phyloP scores from a whole-genome alignment of 35 echinoderm and acorn worm genomes.

The Apostichopus parvimensis region DNA sequence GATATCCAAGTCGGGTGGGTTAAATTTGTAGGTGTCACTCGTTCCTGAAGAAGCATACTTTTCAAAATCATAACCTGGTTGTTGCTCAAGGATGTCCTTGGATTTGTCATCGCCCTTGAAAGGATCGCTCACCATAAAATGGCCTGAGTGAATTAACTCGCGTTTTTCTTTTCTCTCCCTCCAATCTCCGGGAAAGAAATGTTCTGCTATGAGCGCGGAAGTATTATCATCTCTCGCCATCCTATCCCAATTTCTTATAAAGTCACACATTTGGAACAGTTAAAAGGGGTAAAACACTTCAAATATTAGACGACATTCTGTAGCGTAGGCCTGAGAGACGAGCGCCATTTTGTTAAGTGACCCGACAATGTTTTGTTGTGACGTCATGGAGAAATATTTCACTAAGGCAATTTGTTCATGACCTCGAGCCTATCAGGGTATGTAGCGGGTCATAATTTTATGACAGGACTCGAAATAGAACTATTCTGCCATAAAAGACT shows the following conservation, averaged over 20 bases:
- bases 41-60: constrained; percentile 61
- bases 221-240: constrained; percentile 62
- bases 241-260: constrained; percentile 3
- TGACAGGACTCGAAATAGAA: too few relatives aligned
- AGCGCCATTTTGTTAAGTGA: constrained; percentile 25
- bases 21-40: constrained; percentile 71
- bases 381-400: constrained; percentile 8
- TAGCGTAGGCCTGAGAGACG: neutral
- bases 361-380: constrained; percentile 20
- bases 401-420: too few relatives aligned
- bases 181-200: constrained; percentile 4
- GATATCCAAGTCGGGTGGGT: constrained; percentile 58
- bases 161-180: constrained; percentile 51
- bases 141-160: constrained; percentile 87
- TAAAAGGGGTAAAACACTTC: constrained; percentile 1
- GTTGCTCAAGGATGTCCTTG: neutral
- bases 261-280: neutral
- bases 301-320: constrained; percentile 24
- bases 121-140: constrained; percentile 98
- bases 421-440: too few relatives aligned
- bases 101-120: constrained; percentile 72
- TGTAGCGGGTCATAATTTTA: too few relatives aligned
- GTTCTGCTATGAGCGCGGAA: constrained; percentile 20
- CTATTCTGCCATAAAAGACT: too few relatives aligned
- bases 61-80: constrained; percentile 73